Percentiles rank a stretch among this genome's conserved stretches.
Conservation (phyloP, 2,888 invertebrate genomes). For the Eupithecia centaureata region DNA sequence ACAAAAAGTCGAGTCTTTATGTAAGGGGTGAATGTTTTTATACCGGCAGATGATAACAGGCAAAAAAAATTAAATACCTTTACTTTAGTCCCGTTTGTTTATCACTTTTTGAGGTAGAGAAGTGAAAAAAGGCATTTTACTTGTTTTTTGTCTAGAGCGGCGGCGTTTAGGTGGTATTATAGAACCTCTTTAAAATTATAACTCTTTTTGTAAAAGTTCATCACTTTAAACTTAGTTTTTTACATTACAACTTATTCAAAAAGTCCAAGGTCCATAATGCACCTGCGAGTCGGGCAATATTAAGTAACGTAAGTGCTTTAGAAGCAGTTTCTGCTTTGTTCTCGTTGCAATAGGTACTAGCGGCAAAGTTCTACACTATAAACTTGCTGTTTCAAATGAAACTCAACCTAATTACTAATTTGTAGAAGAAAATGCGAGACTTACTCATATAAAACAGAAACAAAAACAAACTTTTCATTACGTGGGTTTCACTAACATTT, state of each 20-base stretch:
- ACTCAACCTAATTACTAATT: slow-evolving; percentile 4
- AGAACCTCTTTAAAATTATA: neutral
- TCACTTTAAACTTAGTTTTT: neutral
- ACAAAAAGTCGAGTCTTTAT: too few relatives aligned
- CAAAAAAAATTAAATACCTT: too few relatives aligned
- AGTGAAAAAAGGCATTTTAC: neutral
- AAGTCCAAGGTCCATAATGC: neutral
- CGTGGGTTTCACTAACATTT: neutral
- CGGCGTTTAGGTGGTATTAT: neutral
- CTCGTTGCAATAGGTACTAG: slow-evolving; percentile 18
- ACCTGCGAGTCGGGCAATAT: neutral
- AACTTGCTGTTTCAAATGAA: slow-evolving; percentile 11
- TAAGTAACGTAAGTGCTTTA: slow-evolving; percentile 15
- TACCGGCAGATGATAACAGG: too few relatives aligned
- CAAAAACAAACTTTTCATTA: neutral
- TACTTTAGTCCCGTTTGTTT: too few relatives aligned
- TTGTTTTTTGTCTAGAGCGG: neutral
- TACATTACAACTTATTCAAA: neutral
- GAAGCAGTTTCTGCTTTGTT: slow-evolving; percentile 12
- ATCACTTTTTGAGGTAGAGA: too few relatives aligned
- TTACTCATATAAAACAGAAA: neutral
- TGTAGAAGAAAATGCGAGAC: neutral
- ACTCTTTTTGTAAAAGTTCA: neutral
- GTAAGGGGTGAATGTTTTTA: too few relatives aligned
- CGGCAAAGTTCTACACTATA: slow-evolving; percentile 15